Evolutionary conservation across 2,797 vertebrate genomes (phyloP).

Genomic region (Artibeus lituratus): DNA sequence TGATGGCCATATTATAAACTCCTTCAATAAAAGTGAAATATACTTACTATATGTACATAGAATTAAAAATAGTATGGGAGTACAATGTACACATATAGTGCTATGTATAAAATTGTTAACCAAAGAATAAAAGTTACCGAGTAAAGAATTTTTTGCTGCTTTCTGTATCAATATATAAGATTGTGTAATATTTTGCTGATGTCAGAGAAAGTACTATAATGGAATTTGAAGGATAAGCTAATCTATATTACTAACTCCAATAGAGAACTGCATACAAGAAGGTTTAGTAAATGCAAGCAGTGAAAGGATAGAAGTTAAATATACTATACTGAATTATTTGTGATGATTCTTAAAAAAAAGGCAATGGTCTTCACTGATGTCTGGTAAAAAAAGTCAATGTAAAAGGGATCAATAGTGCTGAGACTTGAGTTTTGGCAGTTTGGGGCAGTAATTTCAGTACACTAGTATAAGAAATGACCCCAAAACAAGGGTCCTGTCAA

Average conservation of each 20-base stretch:
- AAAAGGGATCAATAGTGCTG: background rate
- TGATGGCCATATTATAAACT: background rate
- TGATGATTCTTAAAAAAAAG: background rate
- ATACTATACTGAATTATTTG: background rate
- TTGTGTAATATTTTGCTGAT: background rate
- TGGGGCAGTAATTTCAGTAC: background rate
- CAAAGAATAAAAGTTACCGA: background rate
- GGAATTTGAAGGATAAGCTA: background rate
- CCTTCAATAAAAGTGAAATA: background rate
- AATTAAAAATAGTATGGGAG: background rate
- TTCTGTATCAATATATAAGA: background rate
- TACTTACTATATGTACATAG: background rate
- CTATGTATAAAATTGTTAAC: background rate
- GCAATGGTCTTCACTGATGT: background rate
- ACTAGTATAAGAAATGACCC: background rate
- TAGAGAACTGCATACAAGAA: background rate
- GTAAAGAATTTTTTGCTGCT: background rate
- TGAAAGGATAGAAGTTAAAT: background rate
- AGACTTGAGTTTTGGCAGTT: background rate
- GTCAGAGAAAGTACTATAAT: background rate
- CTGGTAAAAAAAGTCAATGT: background rate
- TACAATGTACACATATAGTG: background rate
- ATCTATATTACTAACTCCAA: background rate
- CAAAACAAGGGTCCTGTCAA: background rate
- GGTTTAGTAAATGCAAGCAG: background rate